A percentile compares a stretch with the other conserved stretches of the same genome.
Evolutionary conservation across 2,113 vertebrate species (phyloP).

Genomic region (Engystomops pustulosus): DNA sequence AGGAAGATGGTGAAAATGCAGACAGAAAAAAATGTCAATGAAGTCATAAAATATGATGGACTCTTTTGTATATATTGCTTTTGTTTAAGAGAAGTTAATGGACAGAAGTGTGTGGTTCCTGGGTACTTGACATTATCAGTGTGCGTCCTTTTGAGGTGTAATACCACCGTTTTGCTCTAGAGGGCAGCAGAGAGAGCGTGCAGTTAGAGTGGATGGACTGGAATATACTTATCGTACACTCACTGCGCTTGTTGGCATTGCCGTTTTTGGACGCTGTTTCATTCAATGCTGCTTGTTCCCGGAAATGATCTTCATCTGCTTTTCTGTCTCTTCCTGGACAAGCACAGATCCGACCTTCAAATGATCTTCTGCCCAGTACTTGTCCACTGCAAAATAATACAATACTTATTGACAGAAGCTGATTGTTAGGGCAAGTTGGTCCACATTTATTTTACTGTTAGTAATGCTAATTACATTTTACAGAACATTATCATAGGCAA

Average conservation of each 20-base stretch:
- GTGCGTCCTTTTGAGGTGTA: not conserved
- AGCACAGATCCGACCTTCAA: slow-evolving; percentile 94
- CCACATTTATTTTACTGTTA: too few relatives aligned
- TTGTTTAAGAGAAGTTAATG: not conserved
- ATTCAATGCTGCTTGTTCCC: slow-evolving; percentile 91
- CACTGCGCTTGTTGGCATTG: slow-evolving; percentile 85
- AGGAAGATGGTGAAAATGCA: not conserved
- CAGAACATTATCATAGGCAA: too few relatives aligned
- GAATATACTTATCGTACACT: slow-evolving; percentile 61
- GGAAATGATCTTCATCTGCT: slow-evolving; percentile 93
- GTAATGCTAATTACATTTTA: too few relatives aligned
- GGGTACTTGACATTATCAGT: not conserved
- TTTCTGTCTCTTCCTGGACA: slow-evolving; percentile 95
- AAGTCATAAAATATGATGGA: too few relatives aligned
- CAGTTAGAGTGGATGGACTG: not conserved
- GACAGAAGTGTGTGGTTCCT: not conserved
- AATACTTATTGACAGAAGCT: not conserved
- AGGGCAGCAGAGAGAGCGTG: not conserved
- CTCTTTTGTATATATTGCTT: too few relatives aligned
- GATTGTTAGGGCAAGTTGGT: too few relatives aligned
- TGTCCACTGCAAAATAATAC: slow-evolving; percentile 76
- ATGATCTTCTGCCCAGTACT: slow-evolving; percentile 87
- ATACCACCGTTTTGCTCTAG: not conserved
- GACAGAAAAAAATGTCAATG: not conserved
- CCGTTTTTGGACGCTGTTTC: slow-evolving; percentile 87